Evolutionary conservation across 1,140 invertebrate species (phyloP).

Genomic region (Leguminivora glycinivorella): DNA sequence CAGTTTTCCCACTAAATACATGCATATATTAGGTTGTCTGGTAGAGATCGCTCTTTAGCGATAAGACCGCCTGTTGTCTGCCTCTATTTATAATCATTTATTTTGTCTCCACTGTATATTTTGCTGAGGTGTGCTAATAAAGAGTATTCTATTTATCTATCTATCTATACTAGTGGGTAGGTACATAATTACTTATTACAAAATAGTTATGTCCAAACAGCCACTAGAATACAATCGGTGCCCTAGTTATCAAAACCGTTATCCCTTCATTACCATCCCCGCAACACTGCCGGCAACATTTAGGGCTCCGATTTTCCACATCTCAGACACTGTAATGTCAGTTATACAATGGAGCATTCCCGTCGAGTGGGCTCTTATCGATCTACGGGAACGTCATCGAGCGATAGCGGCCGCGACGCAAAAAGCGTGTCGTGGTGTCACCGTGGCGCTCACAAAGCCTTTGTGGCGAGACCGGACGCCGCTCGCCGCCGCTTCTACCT

Average conservation of each 20-base stretch:
- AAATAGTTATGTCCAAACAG: neutral
- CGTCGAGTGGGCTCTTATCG: conserved; percentile 74
- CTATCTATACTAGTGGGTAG: too few relatives aligned
- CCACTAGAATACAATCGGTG: neutral
- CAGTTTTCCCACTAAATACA: too few relatives aligned
- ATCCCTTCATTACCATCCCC: conserved; percentile 31
- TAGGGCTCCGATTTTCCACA: conserved; percentile 71
- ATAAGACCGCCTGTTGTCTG: too few relatives aligned
- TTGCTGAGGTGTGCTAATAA: too few relatives aligned
- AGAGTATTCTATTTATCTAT: too few relatives aligned
- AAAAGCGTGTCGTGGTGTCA: conserved; percentile 78
- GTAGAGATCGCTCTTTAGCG: too few relatives aligned
- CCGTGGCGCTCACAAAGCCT: conserved; percentile 70
- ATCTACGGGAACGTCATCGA: conserved; percentile 76
- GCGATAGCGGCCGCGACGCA: conserved; percentile 70
- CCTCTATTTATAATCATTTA: too few relatives aligned
- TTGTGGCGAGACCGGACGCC: conserved; percentile 74
- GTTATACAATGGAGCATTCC: conserved; percentile 72
- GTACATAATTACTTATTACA: neutral
- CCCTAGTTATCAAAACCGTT: conserved; percentile 11
- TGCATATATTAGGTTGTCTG: too few relatives aligned
- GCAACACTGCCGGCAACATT: conserved; percentile 50
- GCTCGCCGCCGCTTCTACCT: conserved; percentile 58
- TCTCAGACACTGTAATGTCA: conserved; percentile 71
- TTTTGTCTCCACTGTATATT: too few relatives aligned